Conservation (phyloP, 2,113 vertebrate species). For the Balaenoptera acutorostrata region DNA sequence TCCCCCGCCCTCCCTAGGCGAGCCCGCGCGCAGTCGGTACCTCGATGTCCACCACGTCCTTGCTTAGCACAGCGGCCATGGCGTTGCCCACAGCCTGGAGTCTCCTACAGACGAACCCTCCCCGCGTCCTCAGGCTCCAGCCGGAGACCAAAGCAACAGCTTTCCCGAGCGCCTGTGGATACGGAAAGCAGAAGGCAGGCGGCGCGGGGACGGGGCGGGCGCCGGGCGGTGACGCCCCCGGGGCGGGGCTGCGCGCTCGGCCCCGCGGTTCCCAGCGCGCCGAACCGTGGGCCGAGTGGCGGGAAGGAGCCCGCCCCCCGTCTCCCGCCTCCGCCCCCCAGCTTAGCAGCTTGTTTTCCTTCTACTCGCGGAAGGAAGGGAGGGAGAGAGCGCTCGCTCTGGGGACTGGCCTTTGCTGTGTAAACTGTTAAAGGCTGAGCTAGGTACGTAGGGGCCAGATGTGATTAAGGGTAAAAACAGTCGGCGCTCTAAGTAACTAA, state of each 20-base stretch:
- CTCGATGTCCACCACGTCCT: slow-evolving; percentile 88
- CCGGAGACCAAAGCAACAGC: neutral
- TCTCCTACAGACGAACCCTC: neutral
- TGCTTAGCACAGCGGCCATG: slow-evolving; percentile 86
- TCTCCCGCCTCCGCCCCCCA: fast-evolving
- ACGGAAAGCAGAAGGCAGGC: slow-evolving; percentile 15
- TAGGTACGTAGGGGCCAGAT: neutral
- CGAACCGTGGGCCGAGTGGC: fast-evolving
- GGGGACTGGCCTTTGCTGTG: neutral
- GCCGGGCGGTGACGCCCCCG: neutral
- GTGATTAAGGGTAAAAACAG: neutral
- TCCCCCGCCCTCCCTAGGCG: neutral
- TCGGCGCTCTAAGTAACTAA: neutral
- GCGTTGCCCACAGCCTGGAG: neutral
- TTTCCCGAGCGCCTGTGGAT: neutral
- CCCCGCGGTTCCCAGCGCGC: fast-evolving
- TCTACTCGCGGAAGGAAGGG: fast-evolving
- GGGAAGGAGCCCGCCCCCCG: fast-evolving
- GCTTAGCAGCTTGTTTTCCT: neutral
- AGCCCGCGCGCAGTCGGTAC: slow-evolving; percentile 73
- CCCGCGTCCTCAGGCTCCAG: neutral
- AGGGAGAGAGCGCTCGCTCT: fast-evolving
- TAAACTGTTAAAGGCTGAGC: neutral
- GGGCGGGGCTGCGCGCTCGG: slow-evolving; percentile 32
- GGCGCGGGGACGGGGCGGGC: neutral